These are phyloP conservation scores for Ictalurus furcatus DNA, from an alignment of 2,113 vertebrate genomes.

Conservation along the genomic window DNA sequence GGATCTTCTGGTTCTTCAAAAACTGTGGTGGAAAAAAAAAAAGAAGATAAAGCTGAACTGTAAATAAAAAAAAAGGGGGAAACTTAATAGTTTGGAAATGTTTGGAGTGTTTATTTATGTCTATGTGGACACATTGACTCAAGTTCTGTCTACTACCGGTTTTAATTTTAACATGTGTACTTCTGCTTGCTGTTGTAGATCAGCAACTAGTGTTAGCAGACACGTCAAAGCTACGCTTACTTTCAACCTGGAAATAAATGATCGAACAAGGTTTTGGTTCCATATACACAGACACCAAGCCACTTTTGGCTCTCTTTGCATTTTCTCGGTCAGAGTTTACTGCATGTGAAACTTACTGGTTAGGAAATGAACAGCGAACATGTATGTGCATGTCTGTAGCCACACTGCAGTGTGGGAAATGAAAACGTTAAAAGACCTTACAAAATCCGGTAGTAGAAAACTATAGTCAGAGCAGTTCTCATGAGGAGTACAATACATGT, in stretches of 20 bases:
- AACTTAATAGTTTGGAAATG: not conserved
- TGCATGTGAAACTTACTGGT: not conserved
- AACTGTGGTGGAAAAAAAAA: conserved; percentile 32
- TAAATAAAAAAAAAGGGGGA: not conserved
- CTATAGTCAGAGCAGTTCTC: not conserved
- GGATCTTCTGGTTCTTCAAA: conserved; percentile 67
- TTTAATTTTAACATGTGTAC: not conserved
- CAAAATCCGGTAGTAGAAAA: not conserved
- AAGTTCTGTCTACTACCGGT: not conserved
- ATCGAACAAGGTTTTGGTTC: not conserved
- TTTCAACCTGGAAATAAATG: not conserved
- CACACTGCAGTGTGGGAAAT: not conserved
- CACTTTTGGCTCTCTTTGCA: not conserved
- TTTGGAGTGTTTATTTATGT: not conserved
- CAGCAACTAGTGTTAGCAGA: not conserved
- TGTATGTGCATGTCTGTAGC: not conserved
- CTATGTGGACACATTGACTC: not conserved
- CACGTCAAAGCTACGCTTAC: not conserved
- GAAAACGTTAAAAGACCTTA: not conserved
- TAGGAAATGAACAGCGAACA: not conserved
- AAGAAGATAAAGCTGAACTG: not conserved
- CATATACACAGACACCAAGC: not conserved
- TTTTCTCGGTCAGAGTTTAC: not conserved
- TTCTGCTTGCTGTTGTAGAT: not conserved
- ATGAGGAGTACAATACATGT: not conserved